Evolutionary conservation across 1,140 invertebrate genomes (phyloP), one percentile per base, ranked within the genome.

Genomic region (Bicyclus anynana): DNA sequence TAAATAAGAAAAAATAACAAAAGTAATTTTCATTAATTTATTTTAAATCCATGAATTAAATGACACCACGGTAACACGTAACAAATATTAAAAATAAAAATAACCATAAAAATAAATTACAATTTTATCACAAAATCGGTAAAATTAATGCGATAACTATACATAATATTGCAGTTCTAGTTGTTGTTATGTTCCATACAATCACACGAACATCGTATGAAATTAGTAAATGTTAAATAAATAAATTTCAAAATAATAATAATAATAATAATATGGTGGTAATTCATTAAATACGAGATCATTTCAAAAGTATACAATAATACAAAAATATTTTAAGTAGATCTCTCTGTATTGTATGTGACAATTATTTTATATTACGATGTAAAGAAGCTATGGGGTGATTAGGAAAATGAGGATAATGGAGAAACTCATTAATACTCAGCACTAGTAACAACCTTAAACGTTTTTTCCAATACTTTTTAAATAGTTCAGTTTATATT

Each of bases 11-110:
- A 35, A 40, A 53, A 44, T 55, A 13, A 33, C 49, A 53, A 21
- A 29, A 37, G 37, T 18, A 53, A 64, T 35, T 51, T 40, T 51
- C 52, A 65, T 63, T 53, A 55, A 71, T 72, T 69, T 68, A 68
- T 68, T 70, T 62, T 47, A 62, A 68, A 68, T 64, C 59, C 64
- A 69, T 59, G 63, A 64, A 69, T 65, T 72, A 72, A 69, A 67
- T 63, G 62, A 72, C 70, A 72, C 64, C 64, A 59, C 62, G 62
- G 59, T 68, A 65, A 68, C 62, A 59, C 38, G 17, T 56, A 54
- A 60, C 53, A 65, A 49, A 33, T 33, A 12, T 60, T 48, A 52
- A 62, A 56, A 55, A 33, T 23, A 52, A 56, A 48, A 53, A 57
- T 48, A 21, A 52, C 48, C 57, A 51, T 42, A 42, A 53, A 62